A percentile compares a stretch with the other conserved stretches of the same genome.
These are phyloP conservation scores for Eurois occulta DNA, from an alignment of 2,888 invertebrate species.

Conservation along the genomic window DNA sequence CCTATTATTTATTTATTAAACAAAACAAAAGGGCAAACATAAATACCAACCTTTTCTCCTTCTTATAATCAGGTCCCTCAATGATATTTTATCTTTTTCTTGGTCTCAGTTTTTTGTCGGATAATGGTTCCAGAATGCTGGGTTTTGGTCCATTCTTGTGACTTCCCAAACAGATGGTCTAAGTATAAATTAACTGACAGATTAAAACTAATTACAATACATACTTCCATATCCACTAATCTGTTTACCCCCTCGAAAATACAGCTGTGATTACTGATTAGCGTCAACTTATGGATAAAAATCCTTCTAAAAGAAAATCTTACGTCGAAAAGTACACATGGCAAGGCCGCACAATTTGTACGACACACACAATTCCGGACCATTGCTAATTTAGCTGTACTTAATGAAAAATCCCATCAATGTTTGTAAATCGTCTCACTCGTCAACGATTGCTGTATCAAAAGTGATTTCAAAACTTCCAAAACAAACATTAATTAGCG, in stretches of 20 bases:
- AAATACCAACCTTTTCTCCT: not conserved
- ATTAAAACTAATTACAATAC: too few relatives aligned
- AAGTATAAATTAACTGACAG: too few relatives aligned
- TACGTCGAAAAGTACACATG: not conserved
- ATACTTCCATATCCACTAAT: too few relatives aligned
- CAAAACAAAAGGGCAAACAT: not conserved
- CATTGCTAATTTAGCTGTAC: not conserved
- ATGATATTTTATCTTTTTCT: too few relatives aligned
- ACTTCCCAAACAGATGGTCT: not conserved
- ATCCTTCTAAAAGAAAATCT: not conserved
- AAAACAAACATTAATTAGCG: not conserved
- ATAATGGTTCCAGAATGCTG: too few relatives aligned
- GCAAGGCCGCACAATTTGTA: not conserved
- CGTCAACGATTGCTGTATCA: not conserved
- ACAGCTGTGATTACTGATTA: not conserved
- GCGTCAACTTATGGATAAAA: too few relatives aligned
- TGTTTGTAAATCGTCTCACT: not conserved
- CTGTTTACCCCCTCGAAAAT: not conserved
- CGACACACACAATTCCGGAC: not conserved
- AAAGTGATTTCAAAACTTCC: not conserved
- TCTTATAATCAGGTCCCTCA: not conserved
- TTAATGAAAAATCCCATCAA: not conserved
- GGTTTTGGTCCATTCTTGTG: not conserved
- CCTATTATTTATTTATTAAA: not conserved
- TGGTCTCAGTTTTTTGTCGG: too few relatives aligned